Evolutionary conservation across 30 jellyfish, hydroid and myxozoan genomes (phyloP).

Genomic region (Pseudorhiza aurosa): DNA sequence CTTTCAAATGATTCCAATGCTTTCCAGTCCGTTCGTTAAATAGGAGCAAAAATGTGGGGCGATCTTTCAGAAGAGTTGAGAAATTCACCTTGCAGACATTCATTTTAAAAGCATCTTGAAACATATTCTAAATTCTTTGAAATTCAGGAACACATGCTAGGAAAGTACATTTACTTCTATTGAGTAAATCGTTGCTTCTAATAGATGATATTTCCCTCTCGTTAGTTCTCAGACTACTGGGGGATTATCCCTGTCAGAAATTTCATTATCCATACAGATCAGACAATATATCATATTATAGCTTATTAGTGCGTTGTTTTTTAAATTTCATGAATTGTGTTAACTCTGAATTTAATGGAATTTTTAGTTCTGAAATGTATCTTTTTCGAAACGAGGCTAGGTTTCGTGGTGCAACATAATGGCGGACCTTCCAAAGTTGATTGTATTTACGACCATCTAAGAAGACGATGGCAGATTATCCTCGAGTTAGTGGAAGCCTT

Average conservation of each 20-base stretch:
- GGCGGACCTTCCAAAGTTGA: background rate
- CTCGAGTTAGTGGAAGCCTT: conserved; percentile 87
- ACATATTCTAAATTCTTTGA: background rate
- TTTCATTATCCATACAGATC: background rate
- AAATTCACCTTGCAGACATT: background rate
- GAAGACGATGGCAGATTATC: conserved; percentile 54
- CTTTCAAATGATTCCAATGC: background rate
- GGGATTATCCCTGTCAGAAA: background rate
- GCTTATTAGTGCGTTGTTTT: too few species aligned
- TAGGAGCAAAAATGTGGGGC: conserved; percentile 17
- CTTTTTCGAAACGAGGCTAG: background rate
- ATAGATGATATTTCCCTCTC: background rate
- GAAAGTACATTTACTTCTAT: background rate
- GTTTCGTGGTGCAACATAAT: background rate
- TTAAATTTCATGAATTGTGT: too few species aligned
- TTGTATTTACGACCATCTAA: background rate
- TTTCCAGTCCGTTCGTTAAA: background rate
- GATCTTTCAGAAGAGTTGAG: conserved; percentile 19
- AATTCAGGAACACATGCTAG: background rate
- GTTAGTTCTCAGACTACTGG: conserved; percentile 1
- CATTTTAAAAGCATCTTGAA: conserved; percentile 3
- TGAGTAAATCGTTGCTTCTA: background rate
- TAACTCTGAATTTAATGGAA: too few species aligned
- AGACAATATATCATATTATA: background rate
- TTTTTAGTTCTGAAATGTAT: too few species aligned